phyloP scores from a whole-genome alignment of 2,888 invertebrate species.

The Cryptocheilus praepositus region DNA sequence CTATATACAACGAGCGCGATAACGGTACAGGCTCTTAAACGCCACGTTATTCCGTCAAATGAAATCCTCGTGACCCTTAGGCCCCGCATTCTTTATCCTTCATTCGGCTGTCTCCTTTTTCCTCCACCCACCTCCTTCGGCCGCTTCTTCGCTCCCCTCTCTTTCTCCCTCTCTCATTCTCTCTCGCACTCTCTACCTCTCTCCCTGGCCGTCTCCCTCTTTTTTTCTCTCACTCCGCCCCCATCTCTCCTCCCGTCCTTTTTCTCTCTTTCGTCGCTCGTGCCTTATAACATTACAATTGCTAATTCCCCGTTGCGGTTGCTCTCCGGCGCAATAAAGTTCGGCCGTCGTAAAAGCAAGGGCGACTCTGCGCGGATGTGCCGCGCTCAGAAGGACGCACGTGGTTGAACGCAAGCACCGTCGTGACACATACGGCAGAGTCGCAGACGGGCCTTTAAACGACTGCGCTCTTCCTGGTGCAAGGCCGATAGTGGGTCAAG shows the following conservation, averaged over 20 bases:
- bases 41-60: conserved; percentile 73
- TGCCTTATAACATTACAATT: conserved; percentile 72
- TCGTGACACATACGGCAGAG: conserved; percentile 37
- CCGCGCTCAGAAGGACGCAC: conserved; percentile 42
- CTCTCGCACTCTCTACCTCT: too few relatives aligned
- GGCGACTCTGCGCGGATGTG: conserved; percentile 55
- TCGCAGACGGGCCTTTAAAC: conserved; percentile 51
- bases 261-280: conserved; percentile 45
- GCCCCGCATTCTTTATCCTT: conserved; percentile 60
- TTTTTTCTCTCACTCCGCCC: conserved; percentile 12
- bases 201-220: conserved; percentile 17
- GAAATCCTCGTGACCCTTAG: conserved; percentile 70
- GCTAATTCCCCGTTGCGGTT: conserved; percentile 70
- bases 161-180: conserved; percentile 12
- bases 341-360: conserved; percentile 69
- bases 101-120: conserved; percentile 36
- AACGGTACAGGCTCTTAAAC: conserved; percentile 73
- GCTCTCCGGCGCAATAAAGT: conserved; percentile 65
- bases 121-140: conserved; percentile 15
- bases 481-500: conserved; percentile 64
- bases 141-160: conserved; percentile 34
- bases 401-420: conserved; percentile 32
- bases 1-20: conserved; percentile 60
- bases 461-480: conserved; percentile 57
- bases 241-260: conserved; percentile 32